Percentiles rank a stretch among this genome's conserved stretches.
phyloP scores from a whole-genome alignment of 2,797 vertebrate genomes.

The Pelodytes ibericus region DNA sequence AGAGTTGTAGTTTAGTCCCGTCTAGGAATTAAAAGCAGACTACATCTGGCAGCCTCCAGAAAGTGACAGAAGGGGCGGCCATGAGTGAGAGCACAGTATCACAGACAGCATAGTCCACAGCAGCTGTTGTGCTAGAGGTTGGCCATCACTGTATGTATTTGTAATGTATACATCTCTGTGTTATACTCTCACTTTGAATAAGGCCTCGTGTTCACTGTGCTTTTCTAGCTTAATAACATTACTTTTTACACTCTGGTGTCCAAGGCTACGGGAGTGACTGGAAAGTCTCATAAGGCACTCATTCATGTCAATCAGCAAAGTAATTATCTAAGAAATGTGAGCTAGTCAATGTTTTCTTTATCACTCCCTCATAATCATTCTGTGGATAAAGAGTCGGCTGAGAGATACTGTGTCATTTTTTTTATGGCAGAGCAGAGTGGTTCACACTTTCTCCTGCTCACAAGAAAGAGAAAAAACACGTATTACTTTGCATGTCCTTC shows the following conservation, averaged over 20 bases:
- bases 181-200: no score
- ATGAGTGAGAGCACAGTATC: no score
- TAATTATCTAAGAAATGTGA: slow-evolving; percentile 43
- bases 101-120: no score
- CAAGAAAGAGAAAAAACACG: not conserved
- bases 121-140: no score
- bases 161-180: no score
- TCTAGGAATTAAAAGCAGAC: no score
- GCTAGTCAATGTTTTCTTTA: slow-evolving; percentile 35
- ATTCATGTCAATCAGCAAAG: slow-evolving; percentile 33
- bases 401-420: slow-evolving; percentile 33
- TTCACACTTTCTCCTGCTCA: slow-evolving; percentile 37
- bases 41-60: no score
- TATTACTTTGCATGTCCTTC: not conserved
- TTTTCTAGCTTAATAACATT: not conserved
- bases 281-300: slow-evolving; percentile 27
- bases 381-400: slow-evolving; percentile 36
- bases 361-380: slow-evolving; percentile 37
- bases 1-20: no score
- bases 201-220: no score
- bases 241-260: slow-evolving; percentile 22
- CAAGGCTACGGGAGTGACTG: slow-evolving; percentile 20
- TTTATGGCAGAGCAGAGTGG: slow-evolving; percentile 30
- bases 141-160: no score
- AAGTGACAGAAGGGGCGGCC: no score